These are phyloP conservation scores for Patella ulyssiponensis DNA, from an alignment of 2,888 invertebrate genomes.

Conservation along the genomic window DNA sequence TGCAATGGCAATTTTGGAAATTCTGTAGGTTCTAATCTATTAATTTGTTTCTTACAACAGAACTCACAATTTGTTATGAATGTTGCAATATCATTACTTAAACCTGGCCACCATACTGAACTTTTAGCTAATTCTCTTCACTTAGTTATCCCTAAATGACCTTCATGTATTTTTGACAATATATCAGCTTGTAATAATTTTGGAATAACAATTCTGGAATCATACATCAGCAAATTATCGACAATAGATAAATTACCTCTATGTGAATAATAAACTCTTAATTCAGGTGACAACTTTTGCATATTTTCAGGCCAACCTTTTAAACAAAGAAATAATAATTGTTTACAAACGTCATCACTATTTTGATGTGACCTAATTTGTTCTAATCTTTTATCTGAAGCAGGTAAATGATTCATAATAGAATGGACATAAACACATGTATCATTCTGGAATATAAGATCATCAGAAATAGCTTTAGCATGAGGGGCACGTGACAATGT, in stretches of 20 bases:
- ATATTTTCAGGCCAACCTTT: constrained; percentile 1
- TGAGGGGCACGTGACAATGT: constrained; percentile 1
- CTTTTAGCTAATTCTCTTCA: not conserved
- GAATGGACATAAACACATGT: not conserved
- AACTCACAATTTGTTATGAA: not conserved
- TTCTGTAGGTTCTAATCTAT: constrained; percentile 17
- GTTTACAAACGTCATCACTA: not conserved
- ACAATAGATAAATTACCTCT: not conserved
- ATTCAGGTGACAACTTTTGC: not conserved
- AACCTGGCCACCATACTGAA: not conserved
- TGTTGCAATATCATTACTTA: not conserved
- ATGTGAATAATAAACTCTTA: not conserved
- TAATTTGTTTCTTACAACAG: not conserved
- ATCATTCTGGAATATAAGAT: not conserved
- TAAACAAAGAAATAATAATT: not conserved
- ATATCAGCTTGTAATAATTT: not conserved
- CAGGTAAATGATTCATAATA: not conserved
- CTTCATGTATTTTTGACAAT: not conserved
- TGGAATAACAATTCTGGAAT: not conserved
- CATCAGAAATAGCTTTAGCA: not conserved
- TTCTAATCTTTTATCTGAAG: not conserved
- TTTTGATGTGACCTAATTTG: not conserved
- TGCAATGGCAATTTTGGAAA: constrained; percentile 20
- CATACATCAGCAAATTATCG: not conserved
- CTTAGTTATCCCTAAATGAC: not conserved